A percentile compares a stretch with the other conserved stretches of the same genome.
Conservation (phyloP, 1,140 invertebrate genomes). For the Heliothis subflexa region DNA sequence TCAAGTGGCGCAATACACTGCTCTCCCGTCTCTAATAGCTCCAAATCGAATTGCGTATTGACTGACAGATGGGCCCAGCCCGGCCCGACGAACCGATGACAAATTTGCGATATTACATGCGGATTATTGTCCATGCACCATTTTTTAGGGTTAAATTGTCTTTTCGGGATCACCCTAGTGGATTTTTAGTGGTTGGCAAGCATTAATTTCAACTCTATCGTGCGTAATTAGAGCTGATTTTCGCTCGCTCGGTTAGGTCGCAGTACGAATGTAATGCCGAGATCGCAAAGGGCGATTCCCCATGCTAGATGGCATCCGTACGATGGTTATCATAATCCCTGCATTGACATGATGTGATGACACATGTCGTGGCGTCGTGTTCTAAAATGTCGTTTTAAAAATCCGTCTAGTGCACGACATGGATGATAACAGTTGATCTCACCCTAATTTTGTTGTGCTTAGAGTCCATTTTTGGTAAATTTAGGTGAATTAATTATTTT, state of each 20-base stretch:
- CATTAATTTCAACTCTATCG: slow-evolving; percentile 50
- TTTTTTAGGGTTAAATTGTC: slow-evolving; percentile 87
- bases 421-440: slow-evolving; percentile 41
- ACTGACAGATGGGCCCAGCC: slow-evolving; percentile 78
- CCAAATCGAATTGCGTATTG: slow-evolving; percentile 78
- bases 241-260: slow-evolving; percentile 55
- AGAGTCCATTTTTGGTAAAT: slow-evolving; percentile 55
- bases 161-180: slow-evolving; percentile 77
- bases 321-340: slow-evolving; percentile 86
- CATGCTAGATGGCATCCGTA: slow-evolving; percentile 81
- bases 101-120: slow-evolving; percentile 86
- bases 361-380: slow-evolving; percentile 84
- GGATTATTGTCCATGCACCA: slow-evolving; percentile 84
- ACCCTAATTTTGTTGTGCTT: slow-evolving; percentile 57
- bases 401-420: slow-evolving; percentile 44
- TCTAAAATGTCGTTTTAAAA: slow-evolving; percentile 81
- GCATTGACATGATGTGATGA: slow-evolving; percentile 86
- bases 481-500: slow-evolving; percentile 53
- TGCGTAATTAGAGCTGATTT: slow-evolving; percentile 46
- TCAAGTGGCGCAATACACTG: slow-evolving; percentile 64
- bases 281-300: slow-evolving; percentile 84
- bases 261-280: slow-evolving; percentile 58
- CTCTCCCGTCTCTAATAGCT: slow-evolving; percentile 68
- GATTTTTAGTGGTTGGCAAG: slow-evolving; percentile 37
- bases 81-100: slow-evolving; percentile 75